Evolutionary conservation across 2,113 vertebrate genomes (phyloP).

Genomic region (Ptilonorhynchus violaceus): DNA sequence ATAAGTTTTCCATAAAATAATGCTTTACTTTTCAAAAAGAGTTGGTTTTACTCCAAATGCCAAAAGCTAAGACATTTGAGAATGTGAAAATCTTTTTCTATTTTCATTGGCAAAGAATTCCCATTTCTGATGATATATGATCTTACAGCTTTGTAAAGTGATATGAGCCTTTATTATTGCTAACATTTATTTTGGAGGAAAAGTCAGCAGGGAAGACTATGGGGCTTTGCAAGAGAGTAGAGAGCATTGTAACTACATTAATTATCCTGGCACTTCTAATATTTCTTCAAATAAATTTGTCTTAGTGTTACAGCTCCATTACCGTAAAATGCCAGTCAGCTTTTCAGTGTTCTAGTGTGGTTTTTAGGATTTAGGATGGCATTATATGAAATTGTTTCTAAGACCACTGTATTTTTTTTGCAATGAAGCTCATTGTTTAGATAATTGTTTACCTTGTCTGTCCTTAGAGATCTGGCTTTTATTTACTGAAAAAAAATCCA

Average conservation of each 20-base stretch:
- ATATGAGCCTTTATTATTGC: neutral
- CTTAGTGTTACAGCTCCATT: neutral
- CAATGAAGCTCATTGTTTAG: neutral
- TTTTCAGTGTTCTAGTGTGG: neutral
- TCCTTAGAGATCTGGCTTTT: neutral
- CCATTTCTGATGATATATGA: neutral
- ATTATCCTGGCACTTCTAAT: constrained; percentile 1
- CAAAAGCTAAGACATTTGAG: constrained; percentile 23
- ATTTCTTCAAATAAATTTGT: constrained; percentile 12
- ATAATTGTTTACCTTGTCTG: neutral
- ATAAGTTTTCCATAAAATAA: constrained; percentile 33
- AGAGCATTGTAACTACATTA: neutral
- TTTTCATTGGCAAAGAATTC: constrained; percentile 27
- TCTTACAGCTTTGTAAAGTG: constrained; percentile 21
- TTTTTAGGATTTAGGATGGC: neutral
- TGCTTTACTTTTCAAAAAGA: neutral
- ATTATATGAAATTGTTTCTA: neutral
- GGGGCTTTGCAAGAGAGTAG: neutral
- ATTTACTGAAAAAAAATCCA: neutral
- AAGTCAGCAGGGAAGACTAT: neutral
- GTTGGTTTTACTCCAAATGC: neutral
- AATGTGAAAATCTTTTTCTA: neutral
- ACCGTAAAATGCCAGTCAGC: neutral
- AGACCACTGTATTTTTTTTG: neutral
- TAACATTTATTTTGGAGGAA: constrained; percentile 18